phyloP scores from a whole-genome alignment of 2,113 vertebrate genomes.

The Sclerurus mexicanus region DNA sequence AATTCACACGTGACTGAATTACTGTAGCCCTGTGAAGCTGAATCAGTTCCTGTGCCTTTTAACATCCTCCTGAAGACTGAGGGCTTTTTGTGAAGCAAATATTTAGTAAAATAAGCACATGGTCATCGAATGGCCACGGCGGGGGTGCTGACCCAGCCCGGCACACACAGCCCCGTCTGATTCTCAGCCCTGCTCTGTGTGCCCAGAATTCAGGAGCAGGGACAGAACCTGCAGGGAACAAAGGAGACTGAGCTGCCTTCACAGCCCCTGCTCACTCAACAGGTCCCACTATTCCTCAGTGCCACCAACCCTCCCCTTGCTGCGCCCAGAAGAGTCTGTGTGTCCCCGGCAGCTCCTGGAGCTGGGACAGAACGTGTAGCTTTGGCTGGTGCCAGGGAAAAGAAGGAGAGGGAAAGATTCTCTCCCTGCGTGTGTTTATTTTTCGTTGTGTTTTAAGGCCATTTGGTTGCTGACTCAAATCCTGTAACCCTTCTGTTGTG shows the following conservation, averaged over 20 bases:
- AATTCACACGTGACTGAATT: background rate
- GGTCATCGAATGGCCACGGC: too few species aligned
- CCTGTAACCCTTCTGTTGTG: slow-evolving; percentile 24
- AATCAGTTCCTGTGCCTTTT: background rate
- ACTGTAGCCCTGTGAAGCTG: background rate
- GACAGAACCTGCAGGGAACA: background rate
- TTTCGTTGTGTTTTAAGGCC: slow-evolving; percentile 1
- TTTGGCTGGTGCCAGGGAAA: background rate
- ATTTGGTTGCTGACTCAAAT: slow-evolving; percentile 52
- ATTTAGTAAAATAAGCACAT: background rate
- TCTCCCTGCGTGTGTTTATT: background rate
- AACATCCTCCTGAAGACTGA: background rate
- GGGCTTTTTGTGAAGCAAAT: background rate
- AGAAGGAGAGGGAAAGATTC: background rate
- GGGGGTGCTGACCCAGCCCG: background rate
- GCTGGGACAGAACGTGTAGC: background rate
- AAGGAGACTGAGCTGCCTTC: background rate
- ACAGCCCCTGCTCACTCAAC: background rate
- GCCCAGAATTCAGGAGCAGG: background rate
- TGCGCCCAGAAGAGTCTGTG: background rate
- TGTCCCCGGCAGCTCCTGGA: background rate
- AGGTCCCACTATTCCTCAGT: background rate
- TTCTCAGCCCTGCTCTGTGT: background rate
- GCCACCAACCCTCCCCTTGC: background rate
- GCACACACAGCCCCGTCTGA: background rate